phyloP scores from a whole-genome alignment of 1,140 invertebrate species.

The Bombus sylvicola region DNA sequence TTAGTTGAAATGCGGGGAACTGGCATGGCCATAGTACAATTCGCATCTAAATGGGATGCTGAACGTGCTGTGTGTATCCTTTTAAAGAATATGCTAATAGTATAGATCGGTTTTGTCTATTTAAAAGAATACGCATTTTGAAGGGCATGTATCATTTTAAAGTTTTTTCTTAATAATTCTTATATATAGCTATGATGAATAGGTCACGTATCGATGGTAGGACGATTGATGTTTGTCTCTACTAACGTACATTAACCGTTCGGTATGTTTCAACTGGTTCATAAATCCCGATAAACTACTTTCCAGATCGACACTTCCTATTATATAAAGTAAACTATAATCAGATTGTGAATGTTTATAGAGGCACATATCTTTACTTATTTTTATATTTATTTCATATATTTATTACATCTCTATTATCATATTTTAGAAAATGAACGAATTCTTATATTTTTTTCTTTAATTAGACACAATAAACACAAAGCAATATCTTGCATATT shows the following conservation, averaged over 20 bases:
- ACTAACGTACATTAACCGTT: constrained; percentile 80
- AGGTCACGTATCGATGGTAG: constrained; percentile 91
- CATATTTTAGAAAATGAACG: background rate
- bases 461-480: background rate
- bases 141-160: background rate
- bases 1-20: constrained; percentile 95
- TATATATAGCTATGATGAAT: constrained; percentile 90
- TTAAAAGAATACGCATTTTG: background rate
- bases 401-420: background rate
- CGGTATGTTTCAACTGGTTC: background rate
- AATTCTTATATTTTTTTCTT: background rate
- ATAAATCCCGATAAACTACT: background rate
- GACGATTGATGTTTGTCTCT: constrained; percentile 91
- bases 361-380: no score
- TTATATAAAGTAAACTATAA: background rate
- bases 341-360: no score
- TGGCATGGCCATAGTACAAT: constrained; percentile 92
- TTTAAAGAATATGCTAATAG: constrained; percentile 73
- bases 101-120: constrained; percentile 13
- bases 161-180: constrained; percentile 82
- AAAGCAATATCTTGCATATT: background rate
- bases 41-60: constrained; percentile 93
- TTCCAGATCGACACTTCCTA: background rate
- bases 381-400: no score
- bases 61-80: constrained; percentile 94